Evolutionary conservation across 2,113 vertebrate species (phyloP), one percentile per base, ranked within the genome.

Genomic region (Eurypyga helias): DNA sequence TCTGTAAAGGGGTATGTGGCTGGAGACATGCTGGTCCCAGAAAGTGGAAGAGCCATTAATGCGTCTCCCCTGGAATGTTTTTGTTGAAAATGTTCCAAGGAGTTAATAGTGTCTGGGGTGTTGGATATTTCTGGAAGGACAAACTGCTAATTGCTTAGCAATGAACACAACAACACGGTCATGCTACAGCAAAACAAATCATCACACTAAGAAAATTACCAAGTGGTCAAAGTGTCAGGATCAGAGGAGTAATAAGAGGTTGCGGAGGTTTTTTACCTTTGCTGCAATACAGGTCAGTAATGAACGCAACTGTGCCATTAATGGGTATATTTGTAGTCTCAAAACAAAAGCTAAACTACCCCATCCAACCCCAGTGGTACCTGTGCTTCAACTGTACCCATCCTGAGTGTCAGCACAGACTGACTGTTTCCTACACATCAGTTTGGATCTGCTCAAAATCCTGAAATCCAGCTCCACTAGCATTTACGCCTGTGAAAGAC

Each of bases 341-440:
- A 26, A 75, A 90, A 31, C 54, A 86, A 26, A 80, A 57, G 31
- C 26, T 78, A 4, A 18, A 18, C 43, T 46, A 13, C 34, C 9
- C 15, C 5, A 8, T 4, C 38, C 62, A 89, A 49, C 33, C 52
- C 51, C 60, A 0, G 3, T 4, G 23, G 20, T 28, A 12, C n/a
- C 72, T 23, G 8, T 43, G 41, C 77, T 73, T 13, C 75, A 65
- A 41, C 57, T 57, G 26, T 26, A 9, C n/a, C 62, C 36, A 26
- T 18, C 45, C 48, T 4, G 28, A 31, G 62, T 1, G 0, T 14
- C 17, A 41, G 31, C 49, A 57, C 26, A 62, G 61, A 13, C 21
- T 11, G 8, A 4, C 4, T 0, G 0, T 18, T 49, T 61, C 41
- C 69, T 17, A 9, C 11, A 2, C 0, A 1, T 48, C 80, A 55